phyloP scores from a whole-genome alignment of 1,140 invertebrate species.

The Caenorhabditis remanei region DNA sequence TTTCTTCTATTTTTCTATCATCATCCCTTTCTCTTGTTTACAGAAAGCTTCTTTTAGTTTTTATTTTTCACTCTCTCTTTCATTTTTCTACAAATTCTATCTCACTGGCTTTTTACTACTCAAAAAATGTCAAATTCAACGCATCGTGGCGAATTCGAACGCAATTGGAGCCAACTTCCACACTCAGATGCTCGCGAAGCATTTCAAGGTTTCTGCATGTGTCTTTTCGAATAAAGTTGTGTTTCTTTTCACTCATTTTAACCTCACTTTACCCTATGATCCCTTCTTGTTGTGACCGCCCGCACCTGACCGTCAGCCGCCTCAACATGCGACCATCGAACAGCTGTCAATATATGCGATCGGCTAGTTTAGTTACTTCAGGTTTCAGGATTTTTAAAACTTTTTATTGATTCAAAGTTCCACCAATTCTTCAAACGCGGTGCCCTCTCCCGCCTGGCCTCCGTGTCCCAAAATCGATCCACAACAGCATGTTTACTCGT shows the following conservation, averaged over 20 bases:
- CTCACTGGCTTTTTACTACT: no score
- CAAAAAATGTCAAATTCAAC: not conserved
- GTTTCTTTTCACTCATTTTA: not conserved
- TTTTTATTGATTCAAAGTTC: no score
- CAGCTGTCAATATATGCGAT: not conserved
- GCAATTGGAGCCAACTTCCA: not conserved
- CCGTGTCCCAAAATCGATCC: slow-evolving; percentile 41
- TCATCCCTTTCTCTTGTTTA: not conserved
- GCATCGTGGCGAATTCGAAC: slow-evolving; percentile 8
- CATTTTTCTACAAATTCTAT: no score
- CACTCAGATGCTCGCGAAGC: slow-evolving; percentile 6
- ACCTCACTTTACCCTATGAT: not conserved
- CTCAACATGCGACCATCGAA: not conserved
- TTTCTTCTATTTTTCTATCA: no score
- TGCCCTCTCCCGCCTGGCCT: not conserved
- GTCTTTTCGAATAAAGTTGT: not conserved
- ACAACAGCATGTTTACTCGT: slow-evolving; percentile 39
- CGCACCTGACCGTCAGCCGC: not conserved
- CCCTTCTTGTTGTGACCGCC: slow-evolving; percentile 22
- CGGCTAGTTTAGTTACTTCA: no score
- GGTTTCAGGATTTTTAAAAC: no score
- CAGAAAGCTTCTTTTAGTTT: not conserved
- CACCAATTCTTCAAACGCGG: no score
- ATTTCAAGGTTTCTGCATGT: slow-evolving; percentile 2
- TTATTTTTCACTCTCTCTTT: no score